Percentiles rank a stretch among this genome's conserved stretches.
Evolutionary conservation across 2,888 invertebrate species (phyloP).

Genomic region (Caenorhabditis japonica): DNA sequence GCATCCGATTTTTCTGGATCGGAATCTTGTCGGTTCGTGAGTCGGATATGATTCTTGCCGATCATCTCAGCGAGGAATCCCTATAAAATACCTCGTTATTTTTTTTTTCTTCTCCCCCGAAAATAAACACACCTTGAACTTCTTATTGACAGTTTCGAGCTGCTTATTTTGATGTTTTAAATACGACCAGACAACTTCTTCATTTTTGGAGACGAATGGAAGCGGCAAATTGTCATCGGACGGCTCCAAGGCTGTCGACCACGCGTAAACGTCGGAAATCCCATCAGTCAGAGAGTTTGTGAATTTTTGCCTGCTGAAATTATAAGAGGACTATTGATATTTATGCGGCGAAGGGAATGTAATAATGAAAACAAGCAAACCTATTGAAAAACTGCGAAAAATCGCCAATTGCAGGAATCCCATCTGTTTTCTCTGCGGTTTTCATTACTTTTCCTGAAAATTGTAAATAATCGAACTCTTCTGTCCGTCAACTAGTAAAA

Average conservation of each 20-base stretch:
- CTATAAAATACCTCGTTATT: slow-evolving; percentile 15
- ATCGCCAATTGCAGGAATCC: slow-evolving; percentile 26
- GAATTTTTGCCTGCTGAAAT: slow-evolving; percentile 36
- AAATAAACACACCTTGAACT: slow-evolving; percentile 35
- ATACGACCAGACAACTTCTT: slow-evolving; percentile 55
- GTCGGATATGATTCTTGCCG: slow-evolving; percentile 23
- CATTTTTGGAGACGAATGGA: slow-evolving; percentile 52
- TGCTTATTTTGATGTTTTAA: slow-evolving; percentile 51
- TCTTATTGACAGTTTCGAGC: slow-evolving; percentile 26
- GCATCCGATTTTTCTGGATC: slow-evolving; percentile 40
- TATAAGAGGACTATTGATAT: too few relatives aligned
- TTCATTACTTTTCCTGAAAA: slow-evolving; percentile 14
- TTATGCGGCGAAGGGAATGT: too few relatives aligned
- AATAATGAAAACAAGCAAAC: slow-evolving; percentile 6
- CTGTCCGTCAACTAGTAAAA: too few relatives aligned
- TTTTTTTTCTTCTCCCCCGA: neutral
- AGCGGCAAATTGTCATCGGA: slow-evolving; percentile 37
- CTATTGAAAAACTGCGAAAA: slow-evolving; percentile 42
- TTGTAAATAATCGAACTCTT: neutral
- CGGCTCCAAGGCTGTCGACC: slow-evolving; percentile 40
- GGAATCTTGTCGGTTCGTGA: slow-evolving; percentile 13
- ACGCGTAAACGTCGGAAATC: slow-evolving; percentile 39
- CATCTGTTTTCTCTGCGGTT: slow-evolving; percentile 9
- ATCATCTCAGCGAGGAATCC: slow-evolving; percentile 31
- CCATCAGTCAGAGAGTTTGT: slow-evolving; percentile 11